Evolutionary conservation across 1,140 invertebrate genomes (phyloP).

Genomic region (Pseudomyrmex cubaensis): DNA sequence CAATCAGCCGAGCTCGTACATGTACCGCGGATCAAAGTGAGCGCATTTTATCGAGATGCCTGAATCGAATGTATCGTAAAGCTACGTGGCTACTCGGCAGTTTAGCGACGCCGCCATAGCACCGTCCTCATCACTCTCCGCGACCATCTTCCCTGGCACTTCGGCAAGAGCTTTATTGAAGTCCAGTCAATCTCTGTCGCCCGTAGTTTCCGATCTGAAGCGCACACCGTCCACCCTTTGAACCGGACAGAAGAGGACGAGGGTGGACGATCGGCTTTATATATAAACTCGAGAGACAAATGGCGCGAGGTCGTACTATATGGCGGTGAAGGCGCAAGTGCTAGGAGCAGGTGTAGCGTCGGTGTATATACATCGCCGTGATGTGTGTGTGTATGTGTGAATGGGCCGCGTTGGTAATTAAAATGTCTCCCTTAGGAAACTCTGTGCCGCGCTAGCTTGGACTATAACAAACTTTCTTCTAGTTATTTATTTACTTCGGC

Average conservation of each 20-base stretch:
- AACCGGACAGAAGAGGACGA: slow-evolving; percentile 44
- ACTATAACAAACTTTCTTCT: slow-evolving; percentile 43
- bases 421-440: slow-evolving; percentile 79
- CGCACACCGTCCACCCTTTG: slow-evolving; percentile 67
- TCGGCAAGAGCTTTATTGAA: slow-evolving; percentile 76
- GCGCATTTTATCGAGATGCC: slow-evolving; percentile 65
- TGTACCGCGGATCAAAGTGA: slow-evolving; percentile 56
- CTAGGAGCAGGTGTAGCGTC: slow-evolving; percentile 77
- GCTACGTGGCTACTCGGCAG: slow-evolving; percentile 57
- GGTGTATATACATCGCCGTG: slow-evolving; percentile 68
- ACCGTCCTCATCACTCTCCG: slow-evolving; percentile 64
- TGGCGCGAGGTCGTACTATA: slow-evolving; percentile 70
- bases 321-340: slow-evolving; percentile 71
- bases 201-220: slow-evolving; percentile 69
- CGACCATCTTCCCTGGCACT: slow-evolving; percentile 64
- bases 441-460: slow-evolving; percentile 38
- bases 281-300: slow-evolving; percentile 81
- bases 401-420: slow-evolving; percentile 78
- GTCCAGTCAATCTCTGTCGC: slow-evolving; percentile 77
- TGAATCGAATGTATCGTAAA: slow-evolving; percentile 65
- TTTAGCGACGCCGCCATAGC: slow-evolving; percentile 63
- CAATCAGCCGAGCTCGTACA: not conserved
- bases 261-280: slow-evolving; percentile 72
- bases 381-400: slow-evolving; percentile 39
- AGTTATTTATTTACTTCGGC: slow-evolving; percentile 41